A percentile compares a stretch with the other conserved stretches of the same genome.
phyloP scores from a whole-genome alignment of 2,113 vertebrate species.

The Ptilonorhynchus violaceus region DNA sequence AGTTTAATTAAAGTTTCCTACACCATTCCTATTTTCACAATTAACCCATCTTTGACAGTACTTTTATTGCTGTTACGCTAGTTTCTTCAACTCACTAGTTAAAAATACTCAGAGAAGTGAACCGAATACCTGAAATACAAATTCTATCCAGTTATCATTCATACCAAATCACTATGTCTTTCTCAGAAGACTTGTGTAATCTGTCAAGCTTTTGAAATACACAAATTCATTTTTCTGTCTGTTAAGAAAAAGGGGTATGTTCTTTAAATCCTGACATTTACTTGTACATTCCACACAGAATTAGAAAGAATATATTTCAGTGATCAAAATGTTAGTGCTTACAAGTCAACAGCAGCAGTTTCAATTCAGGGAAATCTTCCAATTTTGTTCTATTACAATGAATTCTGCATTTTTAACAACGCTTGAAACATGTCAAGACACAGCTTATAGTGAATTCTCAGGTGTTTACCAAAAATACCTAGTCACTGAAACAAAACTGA shows the following conservation, averaged over 20 bases:
- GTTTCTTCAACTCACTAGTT: constrained; percentile 27
- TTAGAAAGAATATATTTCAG: not conserved
- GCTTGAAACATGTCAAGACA: not conserved
- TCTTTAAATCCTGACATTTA: constrained; percentile 3
- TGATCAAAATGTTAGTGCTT: not conserved
- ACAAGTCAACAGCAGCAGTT: not conserved
- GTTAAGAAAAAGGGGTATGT: not conserved
- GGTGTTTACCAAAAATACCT: not conserved
- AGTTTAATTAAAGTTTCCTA: not conserved
- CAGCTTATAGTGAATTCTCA: not conserved
- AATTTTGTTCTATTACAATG: not conserved
- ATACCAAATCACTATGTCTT: not conserved
- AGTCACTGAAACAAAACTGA: not conserved
- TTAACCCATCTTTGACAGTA: not conserved
- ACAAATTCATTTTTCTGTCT: not conserved
- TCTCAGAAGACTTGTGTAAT: constrained; percentile 3
- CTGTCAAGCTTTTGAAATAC: not conserved
- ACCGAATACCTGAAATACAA: not conserved
- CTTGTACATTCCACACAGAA: not conserved
- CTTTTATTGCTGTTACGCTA: not conserved
- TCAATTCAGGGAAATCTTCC: not conserved
- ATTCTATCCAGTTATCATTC: not conserved
- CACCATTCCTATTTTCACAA: not conserved
- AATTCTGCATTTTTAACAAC: not conserved
- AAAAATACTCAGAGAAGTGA: not conserved